Evolutionary conservation across 1,140 invertebrate genomes (phyloP).

Genomic region (Goniozus legneri): DNA sequence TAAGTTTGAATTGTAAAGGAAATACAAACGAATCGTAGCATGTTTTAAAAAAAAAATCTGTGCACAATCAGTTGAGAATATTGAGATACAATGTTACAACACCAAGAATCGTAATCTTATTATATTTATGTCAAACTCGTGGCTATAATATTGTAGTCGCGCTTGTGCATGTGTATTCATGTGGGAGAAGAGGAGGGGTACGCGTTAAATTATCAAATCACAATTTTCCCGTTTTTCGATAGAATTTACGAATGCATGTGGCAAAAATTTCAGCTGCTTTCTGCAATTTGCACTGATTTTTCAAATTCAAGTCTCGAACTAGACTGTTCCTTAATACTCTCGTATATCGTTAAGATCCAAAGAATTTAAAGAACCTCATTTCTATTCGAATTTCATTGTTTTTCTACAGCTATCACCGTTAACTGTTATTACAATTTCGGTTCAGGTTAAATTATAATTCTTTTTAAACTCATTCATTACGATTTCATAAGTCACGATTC

Average conservation of each 20-base stretch:
- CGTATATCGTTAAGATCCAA: too few species aligned
- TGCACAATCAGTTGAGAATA: conserved; percentile 42
- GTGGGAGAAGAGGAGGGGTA: conserved; percentile 6
- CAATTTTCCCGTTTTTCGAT: not conserved
- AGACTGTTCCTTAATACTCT: too few species aligned
- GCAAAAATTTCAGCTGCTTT: not conserved
- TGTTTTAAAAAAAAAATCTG: conserved; percentile 42
- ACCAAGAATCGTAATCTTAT: conserved; percentile 42
- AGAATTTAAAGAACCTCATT: too few species aligned
- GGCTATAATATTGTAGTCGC: conserved; percentile 25
- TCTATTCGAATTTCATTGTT: too few species aligned
- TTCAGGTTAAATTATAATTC: not conserved
- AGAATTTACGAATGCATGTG: not conserved
- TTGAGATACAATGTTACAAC: conserved; percentile 48
- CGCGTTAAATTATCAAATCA: not conserved
- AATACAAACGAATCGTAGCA: too few species aligned
- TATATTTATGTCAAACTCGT: conserved; percentile 9
- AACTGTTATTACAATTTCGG: not conserved
- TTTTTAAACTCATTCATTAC: not conserved
- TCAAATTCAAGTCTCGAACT: too few species aligned
- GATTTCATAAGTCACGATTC: not conserved
- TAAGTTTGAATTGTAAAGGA: too few species aligned
- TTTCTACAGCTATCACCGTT: too few species aligned
- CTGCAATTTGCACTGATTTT: too few species aligned
- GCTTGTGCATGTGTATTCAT: conserved; percentile 18